phyloP scores from a whole-genome alignment of 2,888 invertebrate species.

The Drosophila imparisetae region DNA sequence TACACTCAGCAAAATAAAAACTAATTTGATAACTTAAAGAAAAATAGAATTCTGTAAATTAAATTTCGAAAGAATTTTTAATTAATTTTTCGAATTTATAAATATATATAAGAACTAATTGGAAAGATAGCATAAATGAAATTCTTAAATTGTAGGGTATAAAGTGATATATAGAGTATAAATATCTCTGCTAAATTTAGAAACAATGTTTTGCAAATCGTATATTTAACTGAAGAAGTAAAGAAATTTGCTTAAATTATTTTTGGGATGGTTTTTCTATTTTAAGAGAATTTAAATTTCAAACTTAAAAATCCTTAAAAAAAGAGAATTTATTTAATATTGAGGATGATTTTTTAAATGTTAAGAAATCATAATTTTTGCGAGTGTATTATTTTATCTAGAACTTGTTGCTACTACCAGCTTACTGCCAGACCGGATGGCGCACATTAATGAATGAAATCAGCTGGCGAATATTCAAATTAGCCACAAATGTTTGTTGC shows the following conservation, averaged over 20 bases:
- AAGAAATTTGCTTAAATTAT: not conserved
- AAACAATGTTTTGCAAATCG: not conserved
- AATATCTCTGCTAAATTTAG: not conserved
- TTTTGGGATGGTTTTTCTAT: not conserved
- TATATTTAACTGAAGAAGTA: not conserved
- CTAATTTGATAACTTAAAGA: accelerated
- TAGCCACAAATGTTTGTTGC: conserved; percentile 32
- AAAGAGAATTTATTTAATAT: not conserved
- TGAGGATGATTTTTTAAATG: accelerated
- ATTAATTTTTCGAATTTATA: not conserved
- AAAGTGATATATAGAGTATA: not conserved
- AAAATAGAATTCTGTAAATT: not conserved
- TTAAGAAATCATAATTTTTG: not conserved
- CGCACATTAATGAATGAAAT: conserved; percentile 21
- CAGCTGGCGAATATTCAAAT: conserved; percentile 60
- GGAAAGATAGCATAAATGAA: no score
- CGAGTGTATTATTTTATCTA: not conserved
- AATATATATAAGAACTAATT: not conserved
- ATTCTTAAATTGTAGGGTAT: not conserved
- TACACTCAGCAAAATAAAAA: not conserved
- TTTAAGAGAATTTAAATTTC: not conserved
- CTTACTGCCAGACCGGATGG: conserved; percentile 3
- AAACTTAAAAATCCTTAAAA: no score
- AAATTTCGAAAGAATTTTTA: not conserved
- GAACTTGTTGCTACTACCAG: not conserved